Conservation (phyloP, 1,140 invertebrate genomes). For the Lithobius niger region DNA sequence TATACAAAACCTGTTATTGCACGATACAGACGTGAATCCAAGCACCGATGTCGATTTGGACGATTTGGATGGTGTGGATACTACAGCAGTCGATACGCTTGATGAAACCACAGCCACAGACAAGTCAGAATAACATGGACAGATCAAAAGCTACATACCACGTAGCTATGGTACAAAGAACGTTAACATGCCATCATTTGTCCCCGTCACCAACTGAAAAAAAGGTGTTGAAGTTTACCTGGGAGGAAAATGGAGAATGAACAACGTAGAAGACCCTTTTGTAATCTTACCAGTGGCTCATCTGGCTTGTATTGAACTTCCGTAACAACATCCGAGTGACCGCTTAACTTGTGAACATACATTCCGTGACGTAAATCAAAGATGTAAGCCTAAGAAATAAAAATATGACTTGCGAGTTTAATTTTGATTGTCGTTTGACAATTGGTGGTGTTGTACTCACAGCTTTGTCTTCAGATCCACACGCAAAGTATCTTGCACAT, state of each 20-base stretch:
- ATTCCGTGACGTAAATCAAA: neutral
- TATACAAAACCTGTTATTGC: too few relatives aligned
- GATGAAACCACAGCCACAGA: too few relatives aligned
- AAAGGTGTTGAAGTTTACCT: neutral
- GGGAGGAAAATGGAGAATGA: neutral
- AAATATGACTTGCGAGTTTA: neutral
- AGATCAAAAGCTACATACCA: too few relatives aligned
- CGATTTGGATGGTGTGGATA: too few relatives aligned
- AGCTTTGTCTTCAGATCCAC: slow-evolving; percentile 4
- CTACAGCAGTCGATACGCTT: too few relatives aligned
- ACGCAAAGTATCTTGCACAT: neutral
- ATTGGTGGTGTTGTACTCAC: too few relatives aligned
- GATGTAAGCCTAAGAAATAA: neutral
- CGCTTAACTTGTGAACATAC: neutral
- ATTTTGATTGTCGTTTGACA: too few relatives aligned
- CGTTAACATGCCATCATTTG: neutral
- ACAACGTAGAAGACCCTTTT: neutral
- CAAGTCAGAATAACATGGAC: too few relatives aligned
- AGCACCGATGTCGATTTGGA: too few relatives aligned
- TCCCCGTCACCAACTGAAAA: neutral
- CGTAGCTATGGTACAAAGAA: too few relatives aligned
- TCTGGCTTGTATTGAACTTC: neutral
- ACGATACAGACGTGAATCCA: too few relatives aligned
- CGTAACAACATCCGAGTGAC: neutral
- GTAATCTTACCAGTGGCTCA: neutral